Base-by-base conservation (phyloP, 2,888 invertebrate genomes). In the Agriotes lineatus region DNA sequence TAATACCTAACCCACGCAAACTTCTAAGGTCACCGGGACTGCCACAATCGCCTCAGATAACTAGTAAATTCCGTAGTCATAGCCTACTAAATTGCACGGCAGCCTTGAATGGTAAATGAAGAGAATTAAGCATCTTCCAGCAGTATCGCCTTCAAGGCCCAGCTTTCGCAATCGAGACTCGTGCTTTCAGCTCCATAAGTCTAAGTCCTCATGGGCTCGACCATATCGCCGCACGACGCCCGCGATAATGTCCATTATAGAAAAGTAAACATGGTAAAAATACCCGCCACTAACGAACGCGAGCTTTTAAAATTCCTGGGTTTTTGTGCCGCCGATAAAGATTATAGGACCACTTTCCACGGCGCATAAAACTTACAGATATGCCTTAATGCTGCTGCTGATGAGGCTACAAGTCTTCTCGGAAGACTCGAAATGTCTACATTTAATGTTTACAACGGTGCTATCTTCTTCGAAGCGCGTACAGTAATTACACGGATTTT, bases 231-330 rank as follows among this genome's bases (percentile, higher is more conserved):
- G 3, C 25, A 25, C 25, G 25, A 25, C 7, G 4, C 25, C 4
- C 7, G 7, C 7, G 25, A 25, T 25, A 25, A 25, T 7, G 7
- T 25, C 25, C 25, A 25, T 25, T 25, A 25, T 25, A 25, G 25
- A 25, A 7, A 25, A 7, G 3, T 12, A 39, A 39, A 39, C 12
- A 25, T 25, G 7, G 7, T 5, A 5, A 25, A 25, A 25, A 25
- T 25, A 25, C 25, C 7, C 14, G 16, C 3, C 16, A 14, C 12
- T 33, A 52, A n/a, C 4, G 52, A 25, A 60, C 45, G 44, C 10
- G 45, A 30, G 59, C 71, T 71, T 69, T 71, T 71, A 71, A 71
- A 68, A 71, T 71, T 71, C 71, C 63, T 57, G 33, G 52, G 45
- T 68, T 63, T 68, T 30, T 58, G 52, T 48, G 33, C 37, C n/a